Evolutionary conservation across 2,888 invertebrate genomes (phyloP).

Genomic region (Caenorhabditis panamensis): DNA sequence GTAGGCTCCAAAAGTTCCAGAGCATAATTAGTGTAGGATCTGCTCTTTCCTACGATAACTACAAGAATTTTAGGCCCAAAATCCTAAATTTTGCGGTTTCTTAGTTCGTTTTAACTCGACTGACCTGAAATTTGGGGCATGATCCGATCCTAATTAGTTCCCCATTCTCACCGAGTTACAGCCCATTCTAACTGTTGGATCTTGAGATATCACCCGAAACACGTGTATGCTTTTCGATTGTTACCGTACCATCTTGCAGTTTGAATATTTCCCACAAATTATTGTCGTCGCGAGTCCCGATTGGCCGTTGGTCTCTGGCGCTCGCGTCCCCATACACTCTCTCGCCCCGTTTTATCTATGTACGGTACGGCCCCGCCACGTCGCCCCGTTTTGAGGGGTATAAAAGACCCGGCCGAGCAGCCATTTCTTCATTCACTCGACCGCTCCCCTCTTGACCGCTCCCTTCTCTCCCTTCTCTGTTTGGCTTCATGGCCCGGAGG

Average conservation of each 20-base stretch:
- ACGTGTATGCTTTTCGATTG: background rate
- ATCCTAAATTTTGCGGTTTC: no score
- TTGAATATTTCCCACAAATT: background rate
- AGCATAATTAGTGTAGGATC: no score
- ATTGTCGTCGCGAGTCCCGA: background rate
- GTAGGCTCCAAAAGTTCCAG: no score
- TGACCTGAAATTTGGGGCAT: no score
- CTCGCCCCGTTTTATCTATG: background rate
- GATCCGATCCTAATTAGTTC: no score
- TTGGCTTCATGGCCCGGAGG: background rate
- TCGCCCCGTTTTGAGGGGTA: background rate
- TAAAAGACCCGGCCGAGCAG: background rate
- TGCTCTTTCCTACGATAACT: no score
- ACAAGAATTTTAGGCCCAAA: no score
- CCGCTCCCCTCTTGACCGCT: background rate
- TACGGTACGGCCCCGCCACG: background rate
- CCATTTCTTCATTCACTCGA: background rate
- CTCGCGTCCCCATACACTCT: background rate
- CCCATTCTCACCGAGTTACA: background rate
- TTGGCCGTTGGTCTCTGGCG: background rate
- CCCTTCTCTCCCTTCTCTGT: background rate
- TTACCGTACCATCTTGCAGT: background rate
- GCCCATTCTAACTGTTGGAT: background rate
- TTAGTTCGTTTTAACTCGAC: no score
- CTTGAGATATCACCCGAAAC: background rate